phyloP scores from a whole-genome alignment of 92 coral and sea anemone species.

The Blastomussa wellsi region DNA sequence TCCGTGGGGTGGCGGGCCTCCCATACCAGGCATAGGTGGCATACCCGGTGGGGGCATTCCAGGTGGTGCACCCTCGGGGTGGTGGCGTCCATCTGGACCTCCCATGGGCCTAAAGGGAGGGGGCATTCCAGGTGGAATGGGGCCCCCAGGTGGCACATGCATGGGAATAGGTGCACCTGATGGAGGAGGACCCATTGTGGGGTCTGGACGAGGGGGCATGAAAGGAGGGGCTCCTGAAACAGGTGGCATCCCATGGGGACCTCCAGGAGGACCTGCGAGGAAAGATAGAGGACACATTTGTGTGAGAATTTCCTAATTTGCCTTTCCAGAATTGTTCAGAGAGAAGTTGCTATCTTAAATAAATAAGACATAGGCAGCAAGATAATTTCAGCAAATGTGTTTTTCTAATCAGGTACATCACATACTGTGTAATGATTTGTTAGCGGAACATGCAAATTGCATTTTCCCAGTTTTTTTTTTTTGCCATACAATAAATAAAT shows the following conservation, averaged over 20 bases:
- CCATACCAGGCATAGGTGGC: constrained; percentile 85
- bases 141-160: constrained; percentile 76
- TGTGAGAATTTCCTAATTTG: neutral
- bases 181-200: constrained; percentile 80
- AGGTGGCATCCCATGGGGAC: constrained; percentile 89
- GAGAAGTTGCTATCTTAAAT: too few relatives aligned
- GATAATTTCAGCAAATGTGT: too few relatives aligned
- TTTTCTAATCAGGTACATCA: too few relatives aligned
- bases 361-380: too few relatives aligned
- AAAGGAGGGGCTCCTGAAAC: constrained; percentile 90
- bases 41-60: constrained; percentile 86
- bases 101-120: constrained; percentile 76
- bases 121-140: constrained; percentile 83
- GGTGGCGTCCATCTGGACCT: constrained; percentile 65
- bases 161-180: constrained; percentile 78
- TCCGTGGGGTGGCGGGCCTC: constrained; percentile 69
- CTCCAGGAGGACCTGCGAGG: constrained; percentile 64
- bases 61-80: constrained; percentile 74
- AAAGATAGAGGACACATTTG: neutral
- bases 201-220: constrained; percentile 85
- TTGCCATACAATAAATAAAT: too few relatives aligned
- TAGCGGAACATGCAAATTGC: too few relatives aligned
- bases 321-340: neutral
- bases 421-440: too few relatives aligned
- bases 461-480: too few relatives aligned